These are phyloP conservation scores for Porites lobata DNA, from an alignment of 92 coral and sea anemone species.

Conservation along the genomic window DNA sequence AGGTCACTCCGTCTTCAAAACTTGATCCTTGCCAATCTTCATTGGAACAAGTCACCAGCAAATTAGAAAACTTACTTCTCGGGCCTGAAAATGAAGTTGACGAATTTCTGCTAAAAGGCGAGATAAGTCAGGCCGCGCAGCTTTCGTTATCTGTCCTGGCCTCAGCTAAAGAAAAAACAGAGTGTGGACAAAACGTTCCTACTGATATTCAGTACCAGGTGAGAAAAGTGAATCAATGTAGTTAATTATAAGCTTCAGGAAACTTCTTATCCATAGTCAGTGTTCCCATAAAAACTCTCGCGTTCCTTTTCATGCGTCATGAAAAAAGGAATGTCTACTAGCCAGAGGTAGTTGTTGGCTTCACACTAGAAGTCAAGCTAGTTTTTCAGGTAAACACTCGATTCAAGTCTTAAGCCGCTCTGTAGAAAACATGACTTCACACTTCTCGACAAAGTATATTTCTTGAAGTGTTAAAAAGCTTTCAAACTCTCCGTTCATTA, in stretches of 20 bases:
- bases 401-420: no score
- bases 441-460: no score
- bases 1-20: constrained; percentile 7
- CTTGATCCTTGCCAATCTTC: constrained; percentile 15
- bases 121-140: constrained; percentile 4
- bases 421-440: no score
- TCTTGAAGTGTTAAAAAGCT: no score
- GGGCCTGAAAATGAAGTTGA: constrained; percentile 3
- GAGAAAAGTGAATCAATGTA: neutral
- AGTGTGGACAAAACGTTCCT: constrained; percentile 17
- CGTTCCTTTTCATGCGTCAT: no score
- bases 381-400: no score
- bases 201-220: neutral
- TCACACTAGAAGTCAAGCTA: no score
- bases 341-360: no score
- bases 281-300: neutral
- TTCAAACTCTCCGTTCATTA: no score
- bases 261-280: neutral
- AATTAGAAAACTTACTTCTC: neutral
- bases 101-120: constrained; percentile 6
- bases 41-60: neutral
- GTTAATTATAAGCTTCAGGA: neutral
- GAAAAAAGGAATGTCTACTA: no score
- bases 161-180: neutral
- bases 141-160: neutral